A percentile compares a stretch with the other conserved stretches of the same genome.
Evolutionary conservation across 2,113 vertebrate species (phyloP).

Genomic region (Pleuronectes platessa): DNA sequence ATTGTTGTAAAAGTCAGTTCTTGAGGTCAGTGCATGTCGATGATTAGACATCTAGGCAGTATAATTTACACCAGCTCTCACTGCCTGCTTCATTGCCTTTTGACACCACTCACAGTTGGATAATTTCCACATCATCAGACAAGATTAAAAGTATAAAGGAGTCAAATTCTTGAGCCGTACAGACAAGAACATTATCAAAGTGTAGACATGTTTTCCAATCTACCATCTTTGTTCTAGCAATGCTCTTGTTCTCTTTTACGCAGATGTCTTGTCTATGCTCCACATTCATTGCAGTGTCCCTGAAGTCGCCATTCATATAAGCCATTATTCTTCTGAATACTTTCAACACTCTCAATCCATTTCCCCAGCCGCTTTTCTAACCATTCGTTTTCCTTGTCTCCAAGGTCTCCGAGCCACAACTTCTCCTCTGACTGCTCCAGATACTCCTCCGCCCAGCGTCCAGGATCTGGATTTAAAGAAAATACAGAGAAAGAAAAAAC

Average conservation of each 20-base stretch:
- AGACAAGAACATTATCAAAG: conserved; percentile 16
- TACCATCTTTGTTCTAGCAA: not conserved
- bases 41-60: conserved; percentile 1
- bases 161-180: not conserved
- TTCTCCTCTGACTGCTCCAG: conserved; percentile 98
- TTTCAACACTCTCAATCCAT: not conserved
- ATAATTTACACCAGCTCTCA: not conserved
- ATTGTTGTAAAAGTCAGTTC: not conserved
- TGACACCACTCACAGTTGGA: not conserved
- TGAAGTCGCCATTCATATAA: conserved; percentile 3
- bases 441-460: conserved; percentile 97
- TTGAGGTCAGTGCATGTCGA: conserved; percentile 1
- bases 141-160: conserved; percentile 12
- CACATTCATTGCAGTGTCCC: conserved; percentile 3
- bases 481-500: not conserved
- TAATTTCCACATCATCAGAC: not conserved
- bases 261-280: not conserved
- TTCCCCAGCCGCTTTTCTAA: conserved; percentile 69
- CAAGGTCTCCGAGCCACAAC: conserved; percentile 93
- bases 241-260: conserved; percentile 4
- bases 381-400: conserved; percentile 87
- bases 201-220: conserved; percentile 8
- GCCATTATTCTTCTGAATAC: conserved; percentile 1
- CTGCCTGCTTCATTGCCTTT: not conserved
- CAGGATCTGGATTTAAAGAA: conserved; percentile 84